These are phyloP conservation scores for Notolepis coatsorum DNA, from an alignment of 2,797 vertebrate species.

Conservation along the genomic window DNA sequence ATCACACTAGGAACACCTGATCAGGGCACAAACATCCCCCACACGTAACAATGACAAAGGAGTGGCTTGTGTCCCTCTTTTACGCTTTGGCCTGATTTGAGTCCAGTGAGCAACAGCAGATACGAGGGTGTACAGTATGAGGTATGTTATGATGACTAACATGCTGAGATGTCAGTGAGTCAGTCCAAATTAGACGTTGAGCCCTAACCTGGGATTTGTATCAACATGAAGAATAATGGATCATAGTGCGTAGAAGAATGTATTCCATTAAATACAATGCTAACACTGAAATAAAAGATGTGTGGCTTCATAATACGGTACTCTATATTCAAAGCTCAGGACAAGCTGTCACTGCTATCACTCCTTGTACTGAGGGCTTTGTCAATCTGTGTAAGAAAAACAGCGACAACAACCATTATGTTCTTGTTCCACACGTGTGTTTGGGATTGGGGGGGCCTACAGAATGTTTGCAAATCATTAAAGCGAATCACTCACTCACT, in stretches of 20 bases:
- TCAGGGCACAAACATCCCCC: no score
- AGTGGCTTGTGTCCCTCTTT: not conserved
- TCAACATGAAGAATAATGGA: no score
- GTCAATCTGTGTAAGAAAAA: no score
- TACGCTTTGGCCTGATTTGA: not conserved
- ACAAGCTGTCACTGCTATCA: not conserved
- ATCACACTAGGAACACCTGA: no score
- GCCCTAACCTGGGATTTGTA: no score
- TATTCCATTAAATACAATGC: conserved; percentile 1
- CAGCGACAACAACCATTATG: not conserved
- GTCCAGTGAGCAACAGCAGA: not conserved
- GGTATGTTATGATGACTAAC: not conserved
- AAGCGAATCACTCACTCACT: conserved; percentile 23
- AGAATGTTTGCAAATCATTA: conserved; percentile 33
- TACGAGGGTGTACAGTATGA: no score
- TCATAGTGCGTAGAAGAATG: conserved; percentile 1
- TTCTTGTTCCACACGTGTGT: conserved; percentile 11
- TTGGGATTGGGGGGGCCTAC: conserved; percentile 18
- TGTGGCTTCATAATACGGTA: not conserved
- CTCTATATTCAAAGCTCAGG: not conserved
- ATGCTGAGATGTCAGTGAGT: not conserved
- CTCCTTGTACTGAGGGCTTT: not conserved
- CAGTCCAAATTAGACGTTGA: no score
- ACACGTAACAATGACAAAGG: not conserved
- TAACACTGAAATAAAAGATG: not conserved